Conservation (phyloP, 2,113 vertebrate genomes). For the Sitta europaea region DNA sequence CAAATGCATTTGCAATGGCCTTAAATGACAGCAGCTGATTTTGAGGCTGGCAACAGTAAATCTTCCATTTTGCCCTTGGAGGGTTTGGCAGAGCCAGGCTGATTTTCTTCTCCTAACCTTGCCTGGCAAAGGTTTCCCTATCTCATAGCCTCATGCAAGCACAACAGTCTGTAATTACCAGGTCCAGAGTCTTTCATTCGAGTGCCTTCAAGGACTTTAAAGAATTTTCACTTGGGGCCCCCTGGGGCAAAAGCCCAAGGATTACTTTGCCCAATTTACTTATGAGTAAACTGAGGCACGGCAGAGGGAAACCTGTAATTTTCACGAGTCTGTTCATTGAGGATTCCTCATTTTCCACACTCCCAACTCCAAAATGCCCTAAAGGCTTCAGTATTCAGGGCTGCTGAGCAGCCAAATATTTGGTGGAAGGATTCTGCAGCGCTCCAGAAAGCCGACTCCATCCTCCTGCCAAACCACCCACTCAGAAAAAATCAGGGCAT, state of each 20-base stretch:
- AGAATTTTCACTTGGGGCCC: conserved; percentile 37
- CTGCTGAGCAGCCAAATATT: conserved; percentile 16
- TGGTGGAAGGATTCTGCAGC: neutral
- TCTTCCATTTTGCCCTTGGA: neutral
- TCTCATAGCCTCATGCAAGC: conserved; percentile 39
- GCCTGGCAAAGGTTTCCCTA: conserved; percentile 47
- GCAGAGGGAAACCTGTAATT: conserved; percentile 56
- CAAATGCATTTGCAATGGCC: conserved; percentile 45
- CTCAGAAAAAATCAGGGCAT: conserved; percentile 50
- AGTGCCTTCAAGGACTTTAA: conserved; percentile 59
- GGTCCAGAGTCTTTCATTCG: conserved; percentile 42
- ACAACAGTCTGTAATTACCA: conserved; percentile 34
- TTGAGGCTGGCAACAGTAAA: neutral
- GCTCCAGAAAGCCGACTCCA: neutral
- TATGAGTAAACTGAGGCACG: conserved; percentile 61
- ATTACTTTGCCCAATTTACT: conserved; percentile 40
- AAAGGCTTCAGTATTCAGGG: conserved; percentile 37
- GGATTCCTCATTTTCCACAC: conserved; percentile 41
- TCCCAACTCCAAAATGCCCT: conserved; percentile 31
- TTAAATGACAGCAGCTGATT: conserved; percentile 29
- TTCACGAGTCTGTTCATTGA: conserved; percentile 53
- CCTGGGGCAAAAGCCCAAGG: conserved; percentile 13
- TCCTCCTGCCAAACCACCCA: conserved; percentile 34
- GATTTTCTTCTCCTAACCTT: conserved; percentile 46
- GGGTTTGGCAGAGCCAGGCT: neutral